phyloP scores from a whole-genome alignment of 2,113 vertebrate species.

The Erythrolamprus reginae region DNA sequence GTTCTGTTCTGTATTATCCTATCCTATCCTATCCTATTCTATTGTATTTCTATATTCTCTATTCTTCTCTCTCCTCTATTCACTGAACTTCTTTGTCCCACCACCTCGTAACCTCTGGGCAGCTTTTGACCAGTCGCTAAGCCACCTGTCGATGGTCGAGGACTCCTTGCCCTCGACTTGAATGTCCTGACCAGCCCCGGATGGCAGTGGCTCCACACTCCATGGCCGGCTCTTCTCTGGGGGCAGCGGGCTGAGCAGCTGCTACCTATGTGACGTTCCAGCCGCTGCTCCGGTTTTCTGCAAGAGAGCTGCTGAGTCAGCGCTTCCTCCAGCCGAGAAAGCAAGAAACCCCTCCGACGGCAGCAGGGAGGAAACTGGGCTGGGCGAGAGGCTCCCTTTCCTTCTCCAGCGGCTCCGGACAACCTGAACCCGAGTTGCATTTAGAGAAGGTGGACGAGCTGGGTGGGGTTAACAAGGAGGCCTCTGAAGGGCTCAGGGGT shows the following conservation, averaged over 20 bases:
- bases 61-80: too few relatives aligned
- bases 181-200: neutral
- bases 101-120: too few relatives aligned
- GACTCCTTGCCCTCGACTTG: neutral
- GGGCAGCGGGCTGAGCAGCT: neutral
- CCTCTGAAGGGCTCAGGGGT: too few relatives aligned
- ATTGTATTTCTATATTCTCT: too few relatives aligned
- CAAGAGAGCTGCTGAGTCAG: neutral
- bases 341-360: neutral
- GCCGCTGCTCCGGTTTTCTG: neutral
- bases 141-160: too few relatives aligned
- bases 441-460: too few relatives aligned
- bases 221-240: neutral
- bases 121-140: too few relatives aligned
- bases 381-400: neutral
- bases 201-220: too few relatives aligned
- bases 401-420: neutral
- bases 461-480: too few relatives aligned
- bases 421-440: neutral
- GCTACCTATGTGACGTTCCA: neutral
- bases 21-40: too few relatives aligned
- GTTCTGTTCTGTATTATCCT: too few relatives aligned
- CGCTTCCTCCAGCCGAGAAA: neutral
- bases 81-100: too few relatives aligned
- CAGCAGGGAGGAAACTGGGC: neutral